Conservation (phyloP, 2,113 vertebrate genomes). For the Osmerus eperlanus region DNA sequence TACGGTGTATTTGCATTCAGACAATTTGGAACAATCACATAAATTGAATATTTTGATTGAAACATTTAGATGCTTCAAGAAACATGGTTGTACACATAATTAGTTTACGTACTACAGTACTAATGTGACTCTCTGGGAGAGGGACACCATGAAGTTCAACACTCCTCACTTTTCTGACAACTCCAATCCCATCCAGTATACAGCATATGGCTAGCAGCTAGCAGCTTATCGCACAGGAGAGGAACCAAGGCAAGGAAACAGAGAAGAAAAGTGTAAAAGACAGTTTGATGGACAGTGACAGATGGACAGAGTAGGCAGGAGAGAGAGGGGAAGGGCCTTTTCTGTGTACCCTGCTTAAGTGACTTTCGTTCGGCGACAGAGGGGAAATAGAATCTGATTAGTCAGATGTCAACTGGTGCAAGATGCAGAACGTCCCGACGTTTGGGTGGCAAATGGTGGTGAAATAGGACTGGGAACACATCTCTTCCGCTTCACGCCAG, state of each 20-base stretch:
- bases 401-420: constrained; percentile 72
- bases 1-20: too few relatives aligned
- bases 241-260: constrained; percentile 33
- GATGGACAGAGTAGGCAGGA: constrained; percentile 51
- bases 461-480: constrained; percentile 59
- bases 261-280: constrained; percentile 52
- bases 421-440: constrained; percentile 55
- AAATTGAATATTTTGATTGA: too few relatives aligned
- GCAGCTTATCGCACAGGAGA: constrained; percentile 30
- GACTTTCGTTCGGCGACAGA: constrained; percentile 55
- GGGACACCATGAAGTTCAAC: too few relatives aligned
- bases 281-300: constrained; percentile 62
- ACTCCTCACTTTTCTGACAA: too few relatives aligned
- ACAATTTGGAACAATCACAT: too few relatives aligned
- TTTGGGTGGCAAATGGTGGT: constrained; percentile 69
- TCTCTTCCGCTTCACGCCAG: constrained; percentile 61
- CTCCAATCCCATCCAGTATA: too few relatives aligned
- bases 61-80: too few relatives aligned
- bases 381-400: constrained; percentile 74
- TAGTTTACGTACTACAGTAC: too few relatives aligned
- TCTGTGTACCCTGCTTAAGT: constrained; percentile 38
- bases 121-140: too few relatives aligned
- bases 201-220: background rate
- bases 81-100: too few relatives aligned
- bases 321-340: background rate